Conservation (phyloP, 2,113 vertebrate species). For the Stomatorhinus ivindoensis region DNA sequence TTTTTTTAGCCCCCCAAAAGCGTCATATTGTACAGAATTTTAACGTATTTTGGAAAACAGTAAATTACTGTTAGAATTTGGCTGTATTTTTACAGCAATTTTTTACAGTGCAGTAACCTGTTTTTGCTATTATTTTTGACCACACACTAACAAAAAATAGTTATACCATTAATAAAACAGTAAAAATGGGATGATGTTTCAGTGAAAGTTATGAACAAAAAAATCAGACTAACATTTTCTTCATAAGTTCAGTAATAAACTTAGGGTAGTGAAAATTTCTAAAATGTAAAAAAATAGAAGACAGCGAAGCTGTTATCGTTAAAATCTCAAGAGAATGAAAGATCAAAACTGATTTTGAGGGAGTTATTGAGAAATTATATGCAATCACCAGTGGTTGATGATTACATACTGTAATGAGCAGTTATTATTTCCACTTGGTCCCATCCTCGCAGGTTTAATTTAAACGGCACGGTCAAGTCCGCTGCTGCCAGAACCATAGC, state of each 20-base stretch:
- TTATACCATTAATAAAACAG: background rate
- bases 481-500: no score
- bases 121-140: background rate
- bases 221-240: background rate
- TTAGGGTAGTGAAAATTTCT: background rate
- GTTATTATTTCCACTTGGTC: background rate
- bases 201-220: background rate
- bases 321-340: background rate
- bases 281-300: background rate
- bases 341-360: background rate
- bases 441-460: background rate
- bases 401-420: background rate
- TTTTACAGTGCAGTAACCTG: no score
- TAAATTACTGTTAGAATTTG: no score
- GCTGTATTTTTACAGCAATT: no score
- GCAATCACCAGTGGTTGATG: no score
- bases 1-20: no score
- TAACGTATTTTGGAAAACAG: no score
- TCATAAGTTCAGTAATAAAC: background rate
- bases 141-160: background rate
- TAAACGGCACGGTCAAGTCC: no score
- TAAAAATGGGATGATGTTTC: background rate
- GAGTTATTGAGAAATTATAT: background rate
- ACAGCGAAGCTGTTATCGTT: background rate
- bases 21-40: no score